Percentiles rank a stretch among this genome's conserved stretches.
Conservation (phyloP, 2,888 invertebrate genomes). For the Polymixis lichenea region DNA sequence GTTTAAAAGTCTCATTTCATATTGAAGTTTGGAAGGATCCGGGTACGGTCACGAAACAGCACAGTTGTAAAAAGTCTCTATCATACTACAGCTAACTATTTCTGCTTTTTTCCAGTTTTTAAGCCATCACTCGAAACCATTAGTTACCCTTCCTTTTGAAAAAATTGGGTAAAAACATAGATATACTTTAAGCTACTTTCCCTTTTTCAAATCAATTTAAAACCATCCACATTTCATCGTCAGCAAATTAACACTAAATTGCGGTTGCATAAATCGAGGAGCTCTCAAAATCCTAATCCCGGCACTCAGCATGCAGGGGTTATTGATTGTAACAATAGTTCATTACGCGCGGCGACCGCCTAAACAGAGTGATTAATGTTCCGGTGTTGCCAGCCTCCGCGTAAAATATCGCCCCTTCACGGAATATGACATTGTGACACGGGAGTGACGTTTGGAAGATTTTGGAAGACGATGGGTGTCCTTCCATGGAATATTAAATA, state of each 20-base stretch:
- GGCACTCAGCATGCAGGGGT: constrained; percentile 56
- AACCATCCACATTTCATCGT: constrained; percentile 12
- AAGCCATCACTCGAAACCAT: neutral
- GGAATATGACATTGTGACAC: constrained; percentile 48
- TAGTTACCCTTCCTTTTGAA: neutral
- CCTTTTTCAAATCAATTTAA: constrained; percentile 12
- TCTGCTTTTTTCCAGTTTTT: neutral
- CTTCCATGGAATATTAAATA: constrained; percentile 30
- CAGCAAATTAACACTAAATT: constrained; percentile 42
- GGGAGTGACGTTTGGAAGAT: constrained; percentile 33
- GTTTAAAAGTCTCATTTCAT: neutral
- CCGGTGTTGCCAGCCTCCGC: constrained; percentile 51
- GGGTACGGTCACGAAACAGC: neutral
- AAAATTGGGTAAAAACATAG: neutral
- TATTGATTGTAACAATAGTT: constrained; percentile 76
- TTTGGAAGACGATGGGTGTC: neutral
- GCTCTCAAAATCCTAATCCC: constrained; percentile 42
- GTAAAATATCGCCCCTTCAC: constrained; percentile 53
- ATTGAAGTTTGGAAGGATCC: neutral
- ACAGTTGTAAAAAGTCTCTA: too few relatives aligned
- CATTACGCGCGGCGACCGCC: constrained; percentile 71
- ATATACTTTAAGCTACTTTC: neutral
- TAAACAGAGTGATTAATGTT: constrained; percentile 77
- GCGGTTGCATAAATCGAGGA: constrained; percentile 31
- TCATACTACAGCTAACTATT: neutral